Evolutionary conservation across 1,140 invertebrate genomes (phyloP).

Genomic region (Zaprionus africanus): DNA sequence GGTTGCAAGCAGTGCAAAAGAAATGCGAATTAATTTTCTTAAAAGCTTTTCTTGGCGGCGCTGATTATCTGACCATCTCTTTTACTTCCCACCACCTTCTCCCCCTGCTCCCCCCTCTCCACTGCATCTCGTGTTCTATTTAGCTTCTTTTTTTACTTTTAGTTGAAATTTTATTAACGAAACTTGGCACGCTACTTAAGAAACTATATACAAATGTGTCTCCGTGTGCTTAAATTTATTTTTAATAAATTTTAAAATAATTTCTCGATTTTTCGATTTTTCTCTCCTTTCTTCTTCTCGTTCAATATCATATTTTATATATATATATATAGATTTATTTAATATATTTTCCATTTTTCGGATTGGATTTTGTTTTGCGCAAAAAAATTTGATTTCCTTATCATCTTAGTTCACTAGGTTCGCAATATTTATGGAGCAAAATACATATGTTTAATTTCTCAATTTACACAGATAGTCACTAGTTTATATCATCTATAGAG

Average conservation of each 20-base stretch:
- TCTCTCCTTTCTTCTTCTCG: constrained; percentile 1
- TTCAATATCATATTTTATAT: constrained; percentile 21
- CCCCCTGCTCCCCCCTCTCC: not conserved
- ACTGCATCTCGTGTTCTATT: constrained; percentile 20
- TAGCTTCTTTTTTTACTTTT: constrained; percentile 37
- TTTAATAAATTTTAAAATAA: constrained; percentile 76
- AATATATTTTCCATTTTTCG: constrained; percentile 32
- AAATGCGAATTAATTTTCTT: constrained; percentile 81
- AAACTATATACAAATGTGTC: constrained; percentile 43
- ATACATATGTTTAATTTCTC: constrained; percentile 40
- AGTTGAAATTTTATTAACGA: constrained; percentile 64
- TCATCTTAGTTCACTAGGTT: constrained; percentile 29
- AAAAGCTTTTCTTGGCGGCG: constrained; percentile 80
- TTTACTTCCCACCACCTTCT: not conserved
- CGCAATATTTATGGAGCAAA: constrained; percentile 38
- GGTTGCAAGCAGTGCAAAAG: constrained; percentile 23
- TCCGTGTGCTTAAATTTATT: constrained; percentile 69
- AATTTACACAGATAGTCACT: constrained; percentile 44
- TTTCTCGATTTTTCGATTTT: constrained; percentile 22
- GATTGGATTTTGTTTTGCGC: constrained; percentile 25
- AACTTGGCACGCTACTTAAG: constrained; percentile 60
- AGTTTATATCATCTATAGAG: constrained; percentile 31
- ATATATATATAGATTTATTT: constrained; percentile 17
- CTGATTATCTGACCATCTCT: constrained; percentile 70
- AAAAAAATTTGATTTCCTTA: constrained; percentile 44